A percentile compares a stretch with the other conserved stretches of the same genome.
These are phyloP conservation scores for Saturnia pavonia DNA, from an alignment of 2,888 invertebrate genomes.

Conservation along the genomic window DNA sequence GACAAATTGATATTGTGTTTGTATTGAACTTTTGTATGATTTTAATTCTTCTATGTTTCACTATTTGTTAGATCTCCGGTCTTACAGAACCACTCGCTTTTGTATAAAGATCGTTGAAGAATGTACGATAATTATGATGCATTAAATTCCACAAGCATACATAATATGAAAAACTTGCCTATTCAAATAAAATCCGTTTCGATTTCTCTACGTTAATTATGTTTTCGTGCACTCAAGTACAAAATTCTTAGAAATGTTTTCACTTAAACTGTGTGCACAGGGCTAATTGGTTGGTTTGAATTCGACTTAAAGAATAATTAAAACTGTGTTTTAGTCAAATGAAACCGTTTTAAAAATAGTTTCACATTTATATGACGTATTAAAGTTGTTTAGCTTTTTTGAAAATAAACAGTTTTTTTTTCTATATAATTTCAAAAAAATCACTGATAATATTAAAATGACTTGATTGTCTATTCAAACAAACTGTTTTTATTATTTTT, in stretches of 20 bases:
- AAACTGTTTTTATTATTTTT: no score
- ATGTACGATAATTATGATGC: no score
- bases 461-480: no score
- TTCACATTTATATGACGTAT: background rate
- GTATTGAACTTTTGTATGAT: no score
- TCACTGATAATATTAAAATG: no score
- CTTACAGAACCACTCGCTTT: no score
- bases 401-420: no score
- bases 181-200: slow-evolving; percentile 40
- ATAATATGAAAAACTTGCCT: background rate
- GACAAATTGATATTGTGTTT: no score
- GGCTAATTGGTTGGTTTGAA: slow-evolving; percentile 37
- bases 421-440: no score
- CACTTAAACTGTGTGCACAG: slow-evolving; percentile 26
- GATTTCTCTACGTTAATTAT: slow-evolving; percentile 37
- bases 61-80: no score
- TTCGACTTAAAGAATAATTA: slow-evolving; percentile 11
- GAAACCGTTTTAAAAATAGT: slow-evolving; percentile 21
- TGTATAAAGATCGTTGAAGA: no score
- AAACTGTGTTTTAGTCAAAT: background rate
- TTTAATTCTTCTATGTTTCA: no score
- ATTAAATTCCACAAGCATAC: background rate
- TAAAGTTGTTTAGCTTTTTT: background rate
- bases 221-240: slow-evolving; percentile 39
- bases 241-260: slow-evolving; percentile 42